These are phyloP conservation scores for Dichetophora obliterata DNA, from an alignment of 2,888 invertebrate genomes.

Conservation along the genomic window DNA sequence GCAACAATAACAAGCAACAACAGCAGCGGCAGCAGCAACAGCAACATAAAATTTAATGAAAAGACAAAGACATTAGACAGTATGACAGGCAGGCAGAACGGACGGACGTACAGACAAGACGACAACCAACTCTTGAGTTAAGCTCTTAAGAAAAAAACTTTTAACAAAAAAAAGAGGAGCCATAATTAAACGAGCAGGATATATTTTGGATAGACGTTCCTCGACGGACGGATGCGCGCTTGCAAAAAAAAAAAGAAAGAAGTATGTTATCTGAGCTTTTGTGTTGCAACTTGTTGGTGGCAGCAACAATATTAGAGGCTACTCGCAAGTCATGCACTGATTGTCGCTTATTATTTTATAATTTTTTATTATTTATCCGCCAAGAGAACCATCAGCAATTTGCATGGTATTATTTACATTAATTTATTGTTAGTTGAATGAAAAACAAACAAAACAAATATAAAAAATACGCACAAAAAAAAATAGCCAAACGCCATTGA, in stretches of 20 bases:
- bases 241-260: not conserved
- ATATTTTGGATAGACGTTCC: not conserved
- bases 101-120: not conserved
- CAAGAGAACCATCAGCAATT: not conserved
- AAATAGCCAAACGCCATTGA: not conserved
- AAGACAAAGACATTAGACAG: slow-evolving; percentile 34
- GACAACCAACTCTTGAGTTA: not conserved
- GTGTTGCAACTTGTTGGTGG: not conserved
- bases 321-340: slow-evolving; percentile 45
- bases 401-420: slow-evolving; percentile 29
- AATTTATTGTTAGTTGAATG: not conserved
- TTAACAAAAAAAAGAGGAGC: not conserved
- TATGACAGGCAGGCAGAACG: slow-evolving; percentile 21
- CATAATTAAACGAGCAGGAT: slow-evolving; percentile 32
- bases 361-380: slow-evolving; percentile 22
- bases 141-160: not conserved
- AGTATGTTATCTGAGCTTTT: not conserved
- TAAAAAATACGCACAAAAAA: not conserved
- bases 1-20: slow-evolving; percentile 26
- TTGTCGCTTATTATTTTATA: slow-evolving; percentile 38
- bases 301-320: not conserved
- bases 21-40: not conserved
- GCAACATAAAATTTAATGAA: slow-evolving; percentile 31
- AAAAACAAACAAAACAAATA: too few relatives aligned
- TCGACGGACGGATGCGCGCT: not conserved